These are phyloP conservation scores for Dufourea novaeangliae DNA, from an alignment of 1,140 invertebrate genomes.

Conservation along the genomic window DNA sequence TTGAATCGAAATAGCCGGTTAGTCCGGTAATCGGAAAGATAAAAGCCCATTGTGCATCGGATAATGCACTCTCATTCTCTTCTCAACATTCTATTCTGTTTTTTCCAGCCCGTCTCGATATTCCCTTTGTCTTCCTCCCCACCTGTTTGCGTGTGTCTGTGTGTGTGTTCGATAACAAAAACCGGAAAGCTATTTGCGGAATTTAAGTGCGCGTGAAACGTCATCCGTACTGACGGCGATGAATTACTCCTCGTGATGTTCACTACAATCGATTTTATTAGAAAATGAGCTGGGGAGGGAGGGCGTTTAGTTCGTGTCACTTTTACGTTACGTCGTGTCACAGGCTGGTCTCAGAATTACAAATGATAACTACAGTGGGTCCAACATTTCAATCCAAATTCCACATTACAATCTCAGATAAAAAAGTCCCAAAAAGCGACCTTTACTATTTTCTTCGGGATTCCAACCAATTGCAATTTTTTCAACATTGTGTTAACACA, in stretches of 20 bases:
- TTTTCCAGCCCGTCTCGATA: neutral
- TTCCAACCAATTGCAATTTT: too few relatives aligned
- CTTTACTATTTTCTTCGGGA: too few relatives aligned
- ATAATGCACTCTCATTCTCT: slow-evolving; percentile 24
- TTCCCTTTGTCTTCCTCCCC: neutral
- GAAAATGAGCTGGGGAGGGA: neutral
- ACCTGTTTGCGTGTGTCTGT: too few relatives aligned
- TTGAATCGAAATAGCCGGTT: slow-evolving; percentile 20
- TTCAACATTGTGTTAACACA: too few relatives aligned
- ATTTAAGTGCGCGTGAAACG: neutral
- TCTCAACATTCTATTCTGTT: neutral
- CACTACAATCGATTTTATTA: neutral
- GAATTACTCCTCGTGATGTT: neutral
- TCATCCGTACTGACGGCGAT: neutral
- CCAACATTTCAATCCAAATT: too few relatives aligned
- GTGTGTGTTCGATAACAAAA: neutral
- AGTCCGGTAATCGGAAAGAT: slow-evolving; percentile 18
- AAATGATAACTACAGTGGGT: too few relatives aligned
- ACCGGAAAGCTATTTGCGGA: neutral
- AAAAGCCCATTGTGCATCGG: slow-evolving; percentile 24
- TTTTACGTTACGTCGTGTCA: too few relatives aligned
- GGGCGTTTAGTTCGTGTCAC: too few relatives aligned
- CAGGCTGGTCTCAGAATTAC: too few relatives aligned
- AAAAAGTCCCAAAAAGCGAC: too few relatives aligned
- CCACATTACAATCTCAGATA: too few relatives aligned